phyloP scores from a whole-genome alignment of 2,888 invertebrate species.

The Mycalesis mineus region DNA sequence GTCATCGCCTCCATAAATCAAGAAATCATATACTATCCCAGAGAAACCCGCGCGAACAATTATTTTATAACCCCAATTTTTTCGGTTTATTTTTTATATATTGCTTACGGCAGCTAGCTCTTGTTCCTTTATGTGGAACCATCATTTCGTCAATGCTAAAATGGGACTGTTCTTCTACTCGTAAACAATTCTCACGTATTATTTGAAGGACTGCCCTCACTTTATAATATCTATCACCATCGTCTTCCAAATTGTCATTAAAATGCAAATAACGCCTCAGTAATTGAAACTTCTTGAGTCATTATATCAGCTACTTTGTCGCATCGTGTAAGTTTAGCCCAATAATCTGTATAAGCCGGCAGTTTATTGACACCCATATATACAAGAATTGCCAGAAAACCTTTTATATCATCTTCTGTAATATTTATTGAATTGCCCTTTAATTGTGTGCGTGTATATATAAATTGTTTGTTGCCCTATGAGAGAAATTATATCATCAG shows the following conservation, averaged over 20 bases:
- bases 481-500: slow-evolving; percentile 18
- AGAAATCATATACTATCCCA: slow-evolving; percentile 46
- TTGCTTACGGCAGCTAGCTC: not conserved
- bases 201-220: too few relatives aligned
- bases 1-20: slow-evolving; percentile 39
- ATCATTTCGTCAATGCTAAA: not conserved
- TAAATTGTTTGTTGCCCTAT: slow-evolving; percentile 25
- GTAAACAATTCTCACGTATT: not conserved
- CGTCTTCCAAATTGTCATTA: not conserved
- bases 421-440: slow-evolving; percentile 28
- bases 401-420: slow-evolving; percentile 31
- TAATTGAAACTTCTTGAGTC: slow-evolving; percentile 32
- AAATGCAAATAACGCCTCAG: slow-evolving; percentile 24
- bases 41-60: slow-evolving; percentile 34
- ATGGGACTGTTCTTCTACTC: not conserved
- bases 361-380: slow-evolving; percentile 38
- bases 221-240: too few relatives aligned
- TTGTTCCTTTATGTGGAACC: not conserved
- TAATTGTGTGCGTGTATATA: slow-evolving; percentile 29
- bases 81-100: too few relatives aligned
- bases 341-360: slow-evolving; percentile 36
- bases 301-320: slow-evolving; percentile 34
- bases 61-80: not conserved
- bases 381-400: slow-evolving; percentile 37
- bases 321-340: slow-evolving; percentile 30